Evolutionary conservation across 2,888 invertebrate species (phyloP).

Genomic region (Lapara coniferarum): DNA sequence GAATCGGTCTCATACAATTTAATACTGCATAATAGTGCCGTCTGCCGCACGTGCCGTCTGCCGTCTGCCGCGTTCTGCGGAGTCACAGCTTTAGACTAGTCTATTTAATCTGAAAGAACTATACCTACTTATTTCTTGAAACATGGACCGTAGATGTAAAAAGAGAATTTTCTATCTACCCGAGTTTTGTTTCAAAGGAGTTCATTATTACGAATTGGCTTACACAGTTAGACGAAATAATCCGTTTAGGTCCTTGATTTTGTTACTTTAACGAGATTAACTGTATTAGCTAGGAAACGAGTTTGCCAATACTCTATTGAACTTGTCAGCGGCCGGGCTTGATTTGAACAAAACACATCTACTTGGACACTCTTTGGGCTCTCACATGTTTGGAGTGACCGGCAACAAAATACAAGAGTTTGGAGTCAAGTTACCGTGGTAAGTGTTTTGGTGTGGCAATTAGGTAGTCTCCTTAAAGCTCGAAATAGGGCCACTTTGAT

Average conservation of each 20-base stretch:
- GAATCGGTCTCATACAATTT: too few species aligned
- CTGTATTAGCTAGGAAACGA: constrained; percentile 56
- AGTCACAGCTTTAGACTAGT: too few species aligned
- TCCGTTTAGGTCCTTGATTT: constrained; percentile 20
- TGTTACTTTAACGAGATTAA: constrained; percentile 28
- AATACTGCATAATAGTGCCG: too few species aligned
- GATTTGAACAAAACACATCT: constrained; percentile 66
- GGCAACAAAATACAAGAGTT: constrained; percentile 59
- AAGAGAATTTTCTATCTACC: not conserved
- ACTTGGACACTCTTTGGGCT: constrained; percentile 74
- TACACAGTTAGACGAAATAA: constrained; percentile 17
- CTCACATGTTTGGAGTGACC: constrained; percentile 69
- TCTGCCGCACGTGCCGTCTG: too few species aligned
- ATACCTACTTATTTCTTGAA: too few species aligned
- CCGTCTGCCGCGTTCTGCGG: too few species aligned
- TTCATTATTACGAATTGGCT: constrained; percentile 17
- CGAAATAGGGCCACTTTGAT: too few species aligned
- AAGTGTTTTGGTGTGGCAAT: constrained; percentile 31
- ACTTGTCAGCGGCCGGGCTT: constrained; percentile 57
- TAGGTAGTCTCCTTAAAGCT: too few species aligned
- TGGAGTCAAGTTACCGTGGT: constrained; percentile 64
- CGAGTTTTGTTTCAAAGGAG: not conserved
- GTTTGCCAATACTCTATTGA: constrained; percentile 58
- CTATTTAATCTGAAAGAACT: too few species aligned
- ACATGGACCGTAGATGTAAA: not conserved